phyloP scores from a whole-genome alignment of 2,113 vertebrate species.

The Cathartes aura region DNA sequence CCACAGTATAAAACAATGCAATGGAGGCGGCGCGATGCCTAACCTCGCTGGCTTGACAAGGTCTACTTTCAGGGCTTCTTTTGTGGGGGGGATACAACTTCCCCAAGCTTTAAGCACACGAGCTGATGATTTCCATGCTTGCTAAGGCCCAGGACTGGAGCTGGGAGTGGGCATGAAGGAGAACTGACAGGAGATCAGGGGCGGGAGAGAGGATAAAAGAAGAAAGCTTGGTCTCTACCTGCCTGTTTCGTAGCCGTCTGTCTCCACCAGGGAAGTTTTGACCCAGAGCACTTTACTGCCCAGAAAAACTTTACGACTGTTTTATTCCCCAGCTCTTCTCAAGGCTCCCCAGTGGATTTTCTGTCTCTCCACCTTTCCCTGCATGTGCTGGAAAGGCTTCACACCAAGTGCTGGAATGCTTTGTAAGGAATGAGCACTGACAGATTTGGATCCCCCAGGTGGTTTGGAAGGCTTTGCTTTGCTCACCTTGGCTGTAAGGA shows the following conservation, averaged over 20 bases:
- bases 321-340: not conserved
- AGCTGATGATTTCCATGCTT: not conserved
- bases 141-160: not conserved
- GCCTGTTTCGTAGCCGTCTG: not conserved
- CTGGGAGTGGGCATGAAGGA: not conserved
- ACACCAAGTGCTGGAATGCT: not conserved
- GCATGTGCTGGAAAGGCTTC: not conserved
- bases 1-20: not conserved
- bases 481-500: slow-evolving; percentile 75
- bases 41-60: not conserved
- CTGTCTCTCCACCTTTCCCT: not conserved
- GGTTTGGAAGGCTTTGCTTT: not conserved
- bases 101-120: not conserved
- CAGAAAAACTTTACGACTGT: not conserved
- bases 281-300: not conserved
- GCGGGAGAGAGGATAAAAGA: not conserved
- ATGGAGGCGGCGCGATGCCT: too few relatives aligned
- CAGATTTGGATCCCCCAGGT: not conserved
- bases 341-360: not conserved
- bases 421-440: not conserved
- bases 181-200: not conserved
- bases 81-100: not conserved
- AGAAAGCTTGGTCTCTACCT: not conserved
- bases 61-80: not conserved
- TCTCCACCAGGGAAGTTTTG: not conserved